phyloP scores from a whole-genome alignment of 2,797 vertebrate species.

The Microtus californicus region DNA sequence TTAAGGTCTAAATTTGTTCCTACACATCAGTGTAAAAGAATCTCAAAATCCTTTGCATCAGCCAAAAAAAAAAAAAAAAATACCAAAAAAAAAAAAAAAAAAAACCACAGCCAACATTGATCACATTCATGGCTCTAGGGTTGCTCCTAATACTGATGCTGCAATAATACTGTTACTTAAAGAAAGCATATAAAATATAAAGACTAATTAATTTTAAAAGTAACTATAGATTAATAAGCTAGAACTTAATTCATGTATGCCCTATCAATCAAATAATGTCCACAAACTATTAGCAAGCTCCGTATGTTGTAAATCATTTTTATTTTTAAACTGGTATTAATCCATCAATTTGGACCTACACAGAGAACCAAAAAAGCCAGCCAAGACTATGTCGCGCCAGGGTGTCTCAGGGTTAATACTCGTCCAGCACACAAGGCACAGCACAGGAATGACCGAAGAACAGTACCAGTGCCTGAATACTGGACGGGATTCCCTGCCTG shows the following conservation, averaged over 20 bases:
- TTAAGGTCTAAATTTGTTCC: conserved; percentile 74
- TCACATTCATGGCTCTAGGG: conserved; percentile 57
- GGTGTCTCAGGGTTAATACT: not conserved
- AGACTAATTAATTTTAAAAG: conserved; percentile 44
- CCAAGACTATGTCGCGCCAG: not conserved
- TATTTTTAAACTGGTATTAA: conserved; percentile 70
- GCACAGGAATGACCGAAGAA: not conserved
- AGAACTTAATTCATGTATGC: conserved; percentile 29
- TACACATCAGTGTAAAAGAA: conserved; percentile 79
- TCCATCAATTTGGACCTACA: conserved; percentile 39
- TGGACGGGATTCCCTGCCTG: not conserved
- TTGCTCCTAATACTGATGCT: conserved; percentile 45
- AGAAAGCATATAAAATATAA: conserved; percentile 31
- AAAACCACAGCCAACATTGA: conserved; percentile 9
- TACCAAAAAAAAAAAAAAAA: not conserved
- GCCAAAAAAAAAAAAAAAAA: conserved; percentile 67
- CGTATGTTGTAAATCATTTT: conserved; percentile 18
- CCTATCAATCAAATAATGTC: conserved; percentile 40
- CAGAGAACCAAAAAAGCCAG: not conserved
- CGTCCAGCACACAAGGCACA: not conserved
- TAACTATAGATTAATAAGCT: conserved; percentile 8
- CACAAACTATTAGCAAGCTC: conserved; percentile 37
- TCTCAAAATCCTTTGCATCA: conserved; percentile 66
- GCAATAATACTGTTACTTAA: not conserved
- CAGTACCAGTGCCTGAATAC: not conserved